phyloP scores from a whole-genome alignment of 2,797 vertebrate species.

The Acipenser oxyrinchus region DNA sequence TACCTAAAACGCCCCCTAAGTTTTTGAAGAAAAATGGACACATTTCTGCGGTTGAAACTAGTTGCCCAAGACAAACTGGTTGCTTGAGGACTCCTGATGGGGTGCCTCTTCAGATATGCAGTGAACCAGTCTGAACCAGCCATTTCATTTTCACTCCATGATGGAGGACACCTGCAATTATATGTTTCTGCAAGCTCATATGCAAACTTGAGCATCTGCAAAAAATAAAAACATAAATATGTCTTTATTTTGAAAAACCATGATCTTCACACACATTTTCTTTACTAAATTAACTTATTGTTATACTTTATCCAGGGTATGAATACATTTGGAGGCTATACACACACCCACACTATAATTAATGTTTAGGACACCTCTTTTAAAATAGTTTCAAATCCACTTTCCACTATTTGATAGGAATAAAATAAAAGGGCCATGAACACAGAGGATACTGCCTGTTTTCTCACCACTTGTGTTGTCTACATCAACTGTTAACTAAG shows the following conservation, averaged over 20 bases:
- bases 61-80: conserved; percentile 12
- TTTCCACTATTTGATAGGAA: conserved; percentile 1
- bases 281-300: too few relatives aligned
- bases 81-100: conserved; percentile 18
- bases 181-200: conserved; percentile 17
- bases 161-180: conserved; percentile 10
- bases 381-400: conserved; percentile 2
- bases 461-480: too few relatives aligned
- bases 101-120: conserved; percentile 12
- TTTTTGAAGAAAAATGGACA: conserved; percentile 9
- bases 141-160: conserved; percentile 16
- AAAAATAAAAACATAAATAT: conserved; percentile 16
- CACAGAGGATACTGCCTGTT: too few relatives aligned
- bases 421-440: too few relatives aligned
- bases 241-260: conserved; percentile 3
- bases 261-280: too few relatives aligned
- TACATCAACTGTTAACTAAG: too few relatives aligned
- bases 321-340: too few relatives aligned
- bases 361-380: neutral
- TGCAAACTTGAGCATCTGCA: conserved; percentile 18
- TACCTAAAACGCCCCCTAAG: conserved; percentile 1
- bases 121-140: conserved; percentile 17
- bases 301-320: too few relatives aligned
- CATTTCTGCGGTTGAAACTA: conserved; percentile 12
- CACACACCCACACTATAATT: too few relatives aligned